phyloP scores from a whole-genome alignment of 1,140 invertebrate species.

The Ceratina japonica region DNA sequence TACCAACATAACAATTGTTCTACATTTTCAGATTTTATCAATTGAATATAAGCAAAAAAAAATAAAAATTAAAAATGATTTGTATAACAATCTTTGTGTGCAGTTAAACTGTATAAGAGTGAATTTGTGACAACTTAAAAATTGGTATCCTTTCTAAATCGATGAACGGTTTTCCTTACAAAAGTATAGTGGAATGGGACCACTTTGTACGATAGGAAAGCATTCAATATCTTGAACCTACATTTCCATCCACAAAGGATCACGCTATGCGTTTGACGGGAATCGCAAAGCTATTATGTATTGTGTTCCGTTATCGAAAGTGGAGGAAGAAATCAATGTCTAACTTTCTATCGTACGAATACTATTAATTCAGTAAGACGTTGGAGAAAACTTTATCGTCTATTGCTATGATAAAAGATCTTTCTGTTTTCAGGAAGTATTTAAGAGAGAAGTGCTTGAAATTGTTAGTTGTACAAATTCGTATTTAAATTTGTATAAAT shows the following conservation, averaged over 20 bases:
- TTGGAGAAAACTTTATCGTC: background rate
- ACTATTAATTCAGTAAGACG: background rate
- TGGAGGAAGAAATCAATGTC: background rate
- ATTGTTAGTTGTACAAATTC: too few relatives aligned
- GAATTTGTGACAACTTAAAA: too few relatives aligned
- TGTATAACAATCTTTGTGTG: too few relatives aligned
- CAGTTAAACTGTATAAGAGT: too few relatives aligned
- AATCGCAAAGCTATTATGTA: background rate
- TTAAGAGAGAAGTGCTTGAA: too few relatives aligned
- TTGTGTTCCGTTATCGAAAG: background rate
- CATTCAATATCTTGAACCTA: slow-evolving; percentile 3
- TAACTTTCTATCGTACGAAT: too few relatives aligned
- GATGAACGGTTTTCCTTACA: background rate
- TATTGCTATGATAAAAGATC: background rate
- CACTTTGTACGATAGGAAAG: background rate
- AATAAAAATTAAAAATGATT: too few relatives aligned
- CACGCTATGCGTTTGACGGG: background rate
- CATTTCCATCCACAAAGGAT: slow-evolving; percentile 1
- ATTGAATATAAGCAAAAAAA: too few relatives aligned
- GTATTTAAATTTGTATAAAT: too few relatives aligned
- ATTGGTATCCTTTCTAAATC: background rate
- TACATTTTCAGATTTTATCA: too few relatives aligned
- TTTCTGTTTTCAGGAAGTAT: too few relatives aligned
- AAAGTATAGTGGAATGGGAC: background rate
- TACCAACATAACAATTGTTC: too few relatives aligned